A percentile compares a stretch with the other conserved stretches of the same genome.
Conservation (phyloP, 2,888 invertebrate species). For the Acleris laterana region DNA sequence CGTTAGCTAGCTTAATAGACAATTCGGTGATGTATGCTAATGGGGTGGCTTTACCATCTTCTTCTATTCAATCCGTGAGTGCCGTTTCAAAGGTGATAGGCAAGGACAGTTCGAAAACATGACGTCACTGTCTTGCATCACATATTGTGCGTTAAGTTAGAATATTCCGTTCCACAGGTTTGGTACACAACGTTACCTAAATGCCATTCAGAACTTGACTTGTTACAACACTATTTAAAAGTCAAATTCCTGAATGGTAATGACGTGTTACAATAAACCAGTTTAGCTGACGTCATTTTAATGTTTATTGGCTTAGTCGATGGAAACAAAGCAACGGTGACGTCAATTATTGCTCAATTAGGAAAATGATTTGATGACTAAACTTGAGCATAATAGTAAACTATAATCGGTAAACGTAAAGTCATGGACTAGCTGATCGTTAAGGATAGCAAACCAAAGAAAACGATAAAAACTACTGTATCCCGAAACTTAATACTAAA, state of each 20-base stretch:
- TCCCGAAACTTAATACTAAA: too few relatives aligned
- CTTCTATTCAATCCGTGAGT: conserved; percentile 27
- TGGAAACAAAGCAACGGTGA: conserved; percentile 8
- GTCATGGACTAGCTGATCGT: too few relatives aligned
- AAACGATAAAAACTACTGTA: too few relatives aligned
- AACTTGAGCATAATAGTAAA: not conserved
- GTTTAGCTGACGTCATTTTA: conserved; percentile 21
- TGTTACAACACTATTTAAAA: conserved; percentile 30
- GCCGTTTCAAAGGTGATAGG: conserved; percentile 33
- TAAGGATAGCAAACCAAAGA: too few relatives aligned
- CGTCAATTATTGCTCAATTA: conserved; percentile 13
- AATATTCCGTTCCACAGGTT: conserved; percentile 8
- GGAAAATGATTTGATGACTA: conserved; percentile 14
- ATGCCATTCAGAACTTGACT: conserved; percentile 27
- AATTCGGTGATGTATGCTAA: conserved; percentile 66
- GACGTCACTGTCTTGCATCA: conserved; percentile 34
- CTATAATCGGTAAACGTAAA: too few relatives aligned
- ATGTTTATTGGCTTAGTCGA: not conserved
- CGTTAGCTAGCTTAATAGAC: conserved; percentile 67
- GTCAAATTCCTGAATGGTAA: conserved; percentile 35
- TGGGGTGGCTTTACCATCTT: conserved; percentile 50
- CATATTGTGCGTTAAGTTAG: conserved; percentile 9
- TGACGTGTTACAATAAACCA: conserved; percentile 33
- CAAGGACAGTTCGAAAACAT: conserved; percentile 29
- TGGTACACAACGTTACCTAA: conserved; percentile 18